Evolutionary conservation across 2,113 vertebrate species (phyloP).

Genomic region (Emydocephalus ijimae): DNA sequence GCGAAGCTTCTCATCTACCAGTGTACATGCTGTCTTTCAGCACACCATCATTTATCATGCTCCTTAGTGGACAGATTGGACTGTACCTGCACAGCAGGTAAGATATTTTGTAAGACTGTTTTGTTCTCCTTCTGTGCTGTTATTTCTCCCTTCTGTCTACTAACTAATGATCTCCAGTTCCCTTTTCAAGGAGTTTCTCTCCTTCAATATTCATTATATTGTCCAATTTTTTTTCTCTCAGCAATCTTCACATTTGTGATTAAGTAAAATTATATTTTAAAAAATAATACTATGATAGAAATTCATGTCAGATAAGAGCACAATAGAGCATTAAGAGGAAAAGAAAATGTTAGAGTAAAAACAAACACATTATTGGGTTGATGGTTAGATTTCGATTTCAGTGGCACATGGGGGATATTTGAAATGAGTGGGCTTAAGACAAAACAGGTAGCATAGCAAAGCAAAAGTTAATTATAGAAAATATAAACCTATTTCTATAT

Average conservation of each 20-base stretch:
- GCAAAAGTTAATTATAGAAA: not conserved
- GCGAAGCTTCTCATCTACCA: not conserved
- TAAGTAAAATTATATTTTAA: not conserved
- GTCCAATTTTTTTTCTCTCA: not conserved
- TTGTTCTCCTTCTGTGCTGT: not conserved
- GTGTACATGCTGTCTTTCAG: not conserved
- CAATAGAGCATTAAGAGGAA: not conserved
- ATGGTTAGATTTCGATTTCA: not conserved
- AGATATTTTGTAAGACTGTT: not conserved
- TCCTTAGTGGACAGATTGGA: slow-evolving; percentile 5
- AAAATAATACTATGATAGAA: not conserved
- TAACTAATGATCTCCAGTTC: slow-evolving; percentile 16
- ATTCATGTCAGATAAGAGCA: not conserved
- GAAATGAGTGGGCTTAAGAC: not conserved
- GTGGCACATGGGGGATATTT: not conserved
- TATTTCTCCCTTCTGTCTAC: not conserved
- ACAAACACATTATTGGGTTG: not conserved
- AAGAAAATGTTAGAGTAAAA: not conserved
- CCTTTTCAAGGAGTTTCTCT: slow-evolving; percentile 13
- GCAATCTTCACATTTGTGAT: not conserved
- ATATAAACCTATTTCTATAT: not conserved
- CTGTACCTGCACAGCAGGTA: not conserved
- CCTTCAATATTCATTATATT: not conserved
- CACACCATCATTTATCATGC: not conserved
- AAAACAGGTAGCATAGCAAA: not conserved